phyloP scores from a whole-genome alignment of 2,113 vertebrate species.

The Cinclus cinclus region DNA sequence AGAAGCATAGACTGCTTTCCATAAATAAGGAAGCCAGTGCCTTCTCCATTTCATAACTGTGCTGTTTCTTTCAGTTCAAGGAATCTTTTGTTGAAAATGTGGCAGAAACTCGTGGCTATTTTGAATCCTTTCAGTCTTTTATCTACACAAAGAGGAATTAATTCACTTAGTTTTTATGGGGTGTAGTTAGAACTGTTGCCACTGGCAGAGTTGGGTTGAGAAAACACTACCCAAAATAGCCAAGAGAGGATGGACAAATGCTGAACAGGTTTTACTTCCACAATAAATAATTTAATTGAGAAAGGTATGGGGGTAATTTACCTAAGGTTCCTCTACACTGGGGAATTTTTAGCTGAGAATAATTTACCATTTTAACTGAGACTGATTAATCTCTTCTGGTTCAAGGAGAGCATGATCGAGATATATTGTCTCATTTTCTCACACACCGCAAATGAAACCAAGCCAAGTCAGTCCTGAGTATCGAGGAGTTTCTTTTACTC shows the following conservation, averaged over 20 bases:
- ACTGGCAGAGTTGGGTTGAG: not conserved
- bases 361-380: not conserved
- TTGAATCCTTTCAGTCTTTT: not conserved
- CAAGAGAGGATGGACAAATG: not conserved
- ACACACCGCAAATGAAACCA: not conserved
- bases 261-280: not conserved
- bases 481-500: not conserved
- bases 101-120: not conserved
- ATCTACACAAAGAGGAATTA: not conserved
- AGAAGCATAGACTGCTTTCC: not conserved
- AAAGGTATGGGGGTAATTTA: not conserved
- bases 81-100: not conserved
- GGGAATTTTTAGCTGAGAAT: not conserved
- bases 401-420: not conserved
- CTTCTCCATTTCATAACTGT: not conserved
- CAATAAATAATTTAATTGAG: not conserved
- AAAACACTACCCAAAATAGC: not conserved
- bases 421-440: not conserved
- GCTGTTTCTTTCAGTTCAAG: not conserved
- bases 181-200: not conserved
- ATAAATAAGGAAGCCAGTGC: not conserved
- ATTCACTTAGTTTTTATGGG: not conserved
- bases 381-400: not conserved
- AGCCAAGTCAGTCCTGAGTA: not conserved
- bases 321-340: not conserved